Conservation (phyloP, 2,113 vertebrate species). For the Colossoma macropomum region DNA sequence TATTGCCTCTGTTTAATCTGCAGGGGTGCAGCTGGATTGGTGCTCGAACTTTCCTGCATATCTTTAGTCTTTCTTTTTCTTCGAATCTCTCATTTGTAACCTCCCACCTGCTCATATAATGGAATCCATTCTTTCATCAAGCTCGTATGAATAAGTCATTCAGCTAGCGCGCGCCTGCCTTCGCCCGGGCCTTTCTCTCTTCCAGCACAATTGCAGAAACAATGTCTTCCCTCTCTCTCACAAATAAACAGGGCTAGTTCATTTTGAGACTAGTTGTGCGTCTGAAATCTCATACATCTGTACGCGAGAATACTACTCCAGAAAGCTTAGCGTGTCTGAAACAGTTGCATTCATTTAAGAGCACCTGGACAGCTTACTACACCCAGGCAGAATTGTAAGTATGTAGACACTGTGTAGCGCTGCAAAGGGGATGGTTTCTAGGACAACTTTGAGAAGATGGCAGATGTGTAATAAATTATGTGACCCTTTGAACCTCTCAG, state of each 20-base stretch:
- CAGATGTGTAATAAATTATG: no score
- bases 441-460: no score
- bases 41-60: neutral
- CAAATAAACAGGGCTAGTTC: conserved; percentile 5
- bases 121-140: conserved; percentile 56
- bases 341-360: neutral
- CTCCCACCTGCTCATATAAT: conserved; percentile 55
- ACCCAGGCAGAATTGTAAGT: no score
- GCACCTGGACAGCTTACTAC: neutral
- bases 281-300: neutral
- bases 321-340: neutral
- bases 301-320: neutral
- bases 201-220: conserved; percentile 10
- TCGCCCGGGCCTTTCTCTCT: conserved; percentile 4
- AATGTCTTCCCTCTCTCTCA: conserved; percentile 36
- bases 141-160: conserved; percentile 63
- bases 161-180: conserved; percentile 48
- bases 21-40: conserved; percentile 24
- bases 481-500: no score
- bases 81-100: conserved; percentile 23
- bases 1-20: conserved; percentile 30
- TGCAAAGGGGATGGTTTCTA: no score
- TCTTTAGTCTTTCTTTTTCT: conserved; percentile 15
- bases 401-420: no score
- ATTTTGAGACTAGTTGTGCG: neutral